Evolutionary conservation across 2,797 vertebrate species (phyloP).

Genomic region (Setipinna tenuifilis): DNA sequence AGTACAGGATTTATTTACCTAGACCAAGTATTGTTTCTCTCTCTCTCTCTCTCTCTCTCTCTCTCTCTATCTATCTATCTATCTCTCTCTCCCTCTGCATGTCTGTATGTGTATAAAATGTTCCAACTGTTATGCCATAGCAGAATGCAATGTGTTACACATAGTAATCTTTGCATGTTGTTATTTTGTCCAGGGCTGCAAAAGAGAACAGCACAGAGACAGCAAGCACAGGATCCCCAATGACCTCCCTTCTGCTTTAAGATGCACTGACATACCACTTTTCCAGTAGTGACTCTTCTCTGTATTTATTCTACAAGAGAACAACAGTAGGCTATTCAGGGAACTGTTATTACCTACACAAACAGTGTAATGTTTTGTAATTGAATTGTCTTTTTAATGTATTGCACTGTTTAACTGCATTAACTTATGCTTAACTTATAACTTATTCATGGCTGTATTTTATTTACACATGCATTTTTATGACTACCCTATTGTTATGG

Average conservation of each 20-base stretch:
- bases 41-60: no score
- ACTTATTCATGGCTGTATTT: not conserved
- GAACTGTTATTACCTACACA: not conserved
- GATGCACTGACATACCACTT: not conserved
- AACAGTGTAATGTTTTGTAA: not conserved
- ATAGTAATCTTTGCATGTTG: not conserved
- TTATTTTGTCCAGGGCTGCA: not conserved
- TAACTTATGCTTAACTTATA: not conserved
- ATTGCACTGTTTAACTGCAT: not conserved
- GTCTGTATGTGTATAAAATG: not conserved
- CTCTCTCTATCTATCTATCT: no score
- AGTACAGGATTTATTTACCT: no score
- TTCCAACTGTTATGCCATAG: not conserved
- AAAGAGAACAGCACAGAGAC: not conserved
- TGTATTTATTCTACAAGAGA: no score
- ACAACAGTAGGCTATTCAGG: no score
- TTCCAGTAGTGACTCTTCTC: no score
- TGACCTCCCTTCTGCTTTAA: not conserved
- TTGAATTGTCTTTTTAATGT: not conserved
- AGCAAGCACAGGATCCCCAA: not conserved
- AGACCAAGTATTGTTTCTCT: no score
- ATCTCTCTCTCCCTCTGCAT: not conserved
- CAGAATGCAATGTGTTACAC: not conserved
- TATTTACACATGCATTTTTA: no score
- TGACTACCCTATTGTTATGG: no score